Percentiles rank a stretch among this genome's conserved stretches.
These are phyloP conservation scores for Odontothrips loti DNA, from an alignment of 2,888 invertebrate genomes.

Conservation along the genomic window DNA sequence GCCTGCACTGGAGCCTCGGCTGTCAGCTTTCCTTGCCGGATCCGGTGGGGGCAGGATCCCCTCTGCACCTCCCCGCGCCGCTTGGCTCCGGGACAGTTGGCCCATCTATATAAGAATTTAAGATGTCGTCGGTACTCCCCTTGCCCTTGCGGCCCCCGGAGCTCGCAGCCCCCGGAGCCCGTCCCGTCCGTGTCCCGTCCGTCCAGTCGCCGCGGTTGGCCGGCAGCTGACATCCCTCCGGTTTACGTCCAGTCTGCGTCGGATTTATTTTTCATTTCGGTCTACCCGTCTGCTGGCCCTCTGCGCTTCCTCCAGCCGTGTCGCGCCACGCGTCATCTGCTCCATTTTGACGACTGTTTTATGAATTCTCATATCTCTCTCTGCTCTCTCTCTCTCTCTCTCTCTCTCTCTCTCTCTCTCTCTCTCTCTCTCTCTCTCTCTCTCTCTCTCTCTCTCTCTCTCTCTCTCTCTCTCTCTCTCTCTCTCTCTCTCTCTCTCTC, in stretches of 20 bases:
- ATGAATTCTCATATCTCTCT: conserved; percentile 14
- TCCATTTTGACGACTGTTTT: conserved; percentile 8
- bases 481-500: no score
- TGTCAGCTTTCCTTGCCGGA: neutral
- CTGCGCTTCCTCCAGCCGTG: neutral
- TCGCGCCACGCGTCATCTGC: neutral
- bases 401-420: no score
- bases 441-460: no score
- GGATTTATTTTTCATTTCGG: conserved; percentile 22
- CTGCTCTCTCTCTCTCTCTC: no score
- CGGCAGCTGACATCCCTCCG: neutral
- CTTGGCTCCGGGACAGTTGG: neutral
- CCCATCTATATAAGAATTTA: neutral
- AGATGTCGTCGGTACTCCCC: neutral
- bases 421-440: no score
- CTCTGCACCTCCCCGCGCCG: neutral
- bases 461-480: no score
- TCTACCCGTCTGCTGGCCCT: neutral
- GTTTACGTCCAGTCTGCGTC: conserved; percentile 1
- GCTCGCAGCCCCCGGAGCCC: neutral
- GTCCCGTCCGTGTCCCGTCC: no score
- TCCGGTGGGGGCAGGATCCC: neutral
- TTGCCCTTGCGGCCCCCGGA: neutral
- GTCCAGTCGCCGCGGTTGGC: no score
- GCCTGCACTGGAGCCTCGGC: neutral